Conservation (phyloP, 2,113 vertebrate species). For the Poeciliopsis prolifica region DNA sequence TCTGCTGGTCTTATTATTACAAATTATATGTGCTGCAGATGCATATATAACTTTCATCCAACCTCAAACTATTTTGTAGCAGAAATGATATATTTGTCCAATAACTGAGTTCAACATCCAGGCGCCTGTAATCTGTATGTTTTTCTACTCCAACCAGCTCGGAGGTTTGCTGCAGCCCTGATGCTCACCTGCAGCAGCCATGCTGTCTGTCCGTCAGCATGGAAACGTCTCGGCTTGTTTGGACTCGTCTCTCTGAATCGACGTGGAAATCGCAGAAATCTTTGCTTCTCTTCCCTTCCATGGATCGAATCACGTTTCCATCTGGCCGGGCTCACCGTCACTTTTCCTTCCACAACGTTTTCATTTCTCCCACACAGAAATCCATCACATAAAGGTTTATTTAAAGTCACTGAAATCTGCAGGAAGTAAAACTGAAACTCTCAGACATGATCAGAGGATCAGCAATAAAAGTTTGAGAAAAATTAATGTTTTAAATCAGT, state of each 20-base stretch:
- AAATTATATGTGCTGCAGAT: not conserved
- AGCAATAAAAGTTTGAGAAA: not conserved
- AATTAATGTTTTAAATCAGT: too few relatives aligned
- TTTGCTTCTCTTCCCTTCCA: not conserved
- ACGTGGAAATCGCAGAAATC: not conserved
- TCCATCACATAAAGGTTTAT: not conserved
- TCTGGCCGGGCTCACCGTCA: not conserved
- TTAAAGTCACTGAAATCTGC: not conserved
- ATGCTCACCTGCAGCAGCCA: not conserved
- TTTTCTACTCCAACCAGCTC: not conserved
- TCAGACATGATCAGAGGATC: not conserved
- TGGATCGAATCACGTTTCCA: not conserved
- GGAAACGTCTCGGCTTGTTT: not conserved
- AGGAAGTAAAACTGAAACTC: not conserved
- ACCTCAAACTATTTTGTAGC: not conserved
- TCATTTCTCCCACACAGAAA: not conserved
- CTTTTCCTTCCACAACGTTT: not conserved
- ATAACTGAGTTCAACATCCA: not conserved
- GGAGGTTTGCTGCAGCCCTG: not conserved
- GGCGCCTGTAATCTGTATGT: not conserved
- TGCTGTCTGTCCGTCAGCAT: not conserved
- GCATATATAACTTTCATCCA: not conserved
- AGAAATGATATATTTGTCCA: not conserved
- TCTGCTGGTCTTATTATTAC: too few relatives aligned
- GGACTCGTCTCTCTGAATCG: too few relatives aligned